These are phyloP conservation scores for Chaenodraco wilsoni DNA, from an alignment of 2,797 vertebrate genomes.

Conservation along the genomic window DNA sequence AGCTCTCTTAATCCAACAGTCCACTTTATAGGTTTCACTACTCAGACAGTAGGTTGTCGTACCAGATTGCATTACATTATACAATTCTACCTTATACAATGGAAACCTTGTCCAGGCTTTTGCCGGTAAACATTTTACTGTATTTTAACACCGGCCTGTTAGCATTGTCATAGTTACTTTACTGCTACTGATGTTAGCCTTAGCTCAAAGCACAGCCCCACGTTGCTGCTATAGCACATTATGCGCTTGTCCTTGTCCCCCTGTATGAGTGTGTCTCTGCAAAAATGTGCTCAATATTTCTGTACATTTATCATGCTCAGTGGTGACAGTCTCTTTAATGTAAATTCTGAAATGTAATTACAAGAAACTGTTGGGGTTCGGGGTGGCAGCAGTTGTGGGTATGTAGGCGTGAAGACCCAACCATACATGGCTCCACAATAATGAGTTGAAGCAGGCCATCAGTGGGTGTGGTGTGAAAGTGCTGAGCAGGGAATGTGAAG, in stretches of 20 bases:
- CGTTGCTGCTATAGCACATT: neutral
- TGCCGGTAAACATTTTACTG: too few species aligned
- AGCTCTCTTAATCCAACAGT: conserved; percentile 6
- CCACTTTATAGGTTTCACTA: neutral
- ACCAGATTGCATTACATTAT: neutral
- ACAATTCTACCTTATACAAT: neutral
- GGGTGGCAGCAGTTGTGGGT: conserved; percentile 57
- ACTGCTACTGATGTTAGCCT: neutral
- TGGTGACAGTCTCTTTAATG: conserved; percentile 62
- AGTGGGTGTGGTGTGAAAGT: conserved; percentile 77
- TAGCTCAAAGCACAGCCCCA: neutral
- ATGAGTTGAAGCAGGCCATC: conserved; percentile 77
- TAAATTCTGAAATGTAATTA: conserved; percentile 67
- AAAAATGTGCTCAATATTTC: conserved; percentile 45
- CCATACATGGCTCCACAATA: conserved; percentile 68
- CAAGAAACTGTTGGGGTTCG: conserved; percentile 61
- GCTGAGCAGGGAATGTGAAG: conserved; percentile 79
- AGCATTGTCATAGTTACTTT: neutral
- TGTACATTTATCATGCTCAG: conserved; percentile 62
- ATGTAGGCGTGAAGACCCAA: conserved; percentile 63
- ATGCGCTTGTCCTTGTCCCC: conserved; percentile 21
- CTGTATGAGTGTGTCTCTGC: conserved; percentile 24
- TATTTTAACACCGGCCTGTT: conserved; percentile 1
- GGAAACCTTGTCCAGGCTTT: neutral
- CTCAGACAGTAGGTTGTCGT: neutral